Percentiles rank a stretch among this genome's conserved stretches.
phyloP scores from a whole-genome alignment of 2,113 vertebrate genomes.

The Campylomormyrus tamandua region DNA sequence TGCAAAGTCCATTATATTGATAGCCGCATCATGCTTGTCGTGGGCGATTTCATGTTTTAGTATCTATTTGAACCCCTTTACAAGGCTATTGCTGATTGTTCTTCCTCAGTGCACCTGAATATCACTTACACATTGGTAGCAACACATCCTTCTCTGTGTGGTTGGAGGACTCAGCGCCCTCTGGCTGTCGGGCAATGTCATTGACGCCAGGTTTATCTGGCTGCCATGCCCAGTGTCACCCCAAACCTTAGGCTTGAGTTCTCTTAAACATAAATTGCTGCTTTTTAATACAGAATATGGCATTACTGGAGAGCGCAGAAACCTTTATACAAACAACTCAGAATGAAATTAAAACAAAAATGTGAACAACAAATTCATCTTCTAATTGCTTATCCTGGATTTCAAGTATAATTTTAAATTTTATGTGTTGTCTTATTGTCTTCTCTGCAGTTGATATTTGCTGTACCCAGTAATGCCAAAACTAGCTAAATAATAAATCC shows the following conservation, averaged over 20 bases:
- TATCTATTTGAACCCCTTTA: not conserved
- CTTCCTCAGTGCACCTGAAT: not conserved
- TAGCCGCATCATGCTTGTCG: slow-evolving; percentile 4
- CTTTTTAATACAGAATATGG: slow-evolving; percentile 64
- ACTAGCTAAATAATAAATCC: slow-evolving; percentile 59
- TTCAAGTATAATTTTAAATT: not conserved
- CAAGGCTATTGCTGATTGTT: not conserved
- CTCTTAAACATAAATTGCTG: slow-evolving; percentile 49
- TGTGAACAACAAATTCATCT: not conserved
- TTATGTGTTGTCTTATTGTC: not conserved
- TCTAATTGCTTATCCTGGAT: not conserved
- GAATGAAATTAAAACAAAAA: slow-evolving; percentile 8
- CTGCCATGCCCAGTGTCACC: slow-evolving; percentile 52
- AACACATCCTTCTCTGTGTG: slow-evolving; percentile 13
- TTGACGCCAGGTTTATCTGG: slow-evolving; percentile 43
- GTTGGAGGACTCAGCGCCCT: slow-evolving; percentile 30
- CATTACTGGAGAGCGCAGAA: slow-evolving; percentile 64
- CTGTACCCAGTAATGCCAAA: slow-evolving; percentile 69
- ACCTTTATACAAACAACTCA: not conserved
- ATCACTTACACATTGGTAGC: not conserved
- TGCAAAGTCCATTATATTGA: slow-evolving; percentile 21
- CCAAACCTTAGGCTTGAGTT: slow-evolving; percentile 47
- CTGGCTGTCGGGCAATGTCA: slow-evolving; percentile 14
- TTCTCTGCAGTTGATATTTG: slow-evolving; percentile 4
- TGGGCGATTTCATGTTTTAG: not conserved